A percentile compares a stretch with the other conserved stretches of the same genome.
These are phyloP conservation scores for Puma concolor DNA, from an alignment of 2,113 vertebrate species.

Conservation along the genomic window DNA sequence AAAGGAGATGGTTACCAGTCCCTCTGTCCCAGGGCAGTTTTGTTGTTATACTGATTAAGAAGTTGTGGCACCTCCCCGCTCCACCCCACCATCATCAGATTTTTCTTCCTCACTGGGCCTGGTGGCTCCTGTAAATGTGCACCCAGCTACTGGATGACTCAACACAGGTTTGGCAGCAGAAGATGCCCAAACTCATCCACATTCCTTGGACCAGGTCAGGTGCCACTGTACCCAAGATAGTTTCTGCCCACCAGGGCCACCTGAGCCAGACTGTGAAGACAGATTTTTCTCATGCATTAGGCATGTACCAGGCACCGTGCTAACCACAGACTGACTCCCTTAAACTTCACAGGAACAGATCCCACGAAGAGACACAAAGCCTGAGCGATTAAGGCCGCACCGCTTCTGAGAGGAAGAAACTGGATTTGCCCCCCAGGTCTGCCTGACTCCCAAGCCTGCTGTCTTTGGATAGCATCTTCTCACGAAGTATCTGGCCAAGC, in stretches of 20 bases:
- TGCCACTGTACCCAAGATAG: not conserved
- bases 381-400: not conserved
- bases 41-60: not conserved
- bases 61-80: not conserved
- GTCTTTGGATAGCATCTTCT: not conserved
- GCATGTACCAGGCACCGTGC: not conserved
- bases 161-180: not conserved
- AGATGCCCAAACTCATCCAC: not conserved
- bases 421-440: not conserved
- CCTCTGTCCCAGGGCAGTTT: not conserved
- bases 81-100: not conserved
- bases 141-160: not conserved
- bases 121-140: not conserved
- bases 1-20: not conserved
- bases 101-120: not conserved
- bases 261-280: not conserved
- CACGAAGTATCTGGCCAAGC: not conserved
- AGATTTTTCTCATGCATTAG: not conserved
- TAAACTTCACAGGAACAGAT: not conserved
- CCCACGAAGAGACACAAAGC: not conserved
- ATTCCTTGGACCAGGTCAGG: not conserved
- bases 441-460: not conserved
- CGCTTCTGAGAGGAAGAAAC: not conserved
- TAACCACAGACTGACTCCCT: not conserved
- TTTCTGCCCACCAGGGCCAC: not conserved